Evolutionary conservation across 1,140 invertebrate species (phyloP).

Genomic region (Bombus turneri): DNA sequence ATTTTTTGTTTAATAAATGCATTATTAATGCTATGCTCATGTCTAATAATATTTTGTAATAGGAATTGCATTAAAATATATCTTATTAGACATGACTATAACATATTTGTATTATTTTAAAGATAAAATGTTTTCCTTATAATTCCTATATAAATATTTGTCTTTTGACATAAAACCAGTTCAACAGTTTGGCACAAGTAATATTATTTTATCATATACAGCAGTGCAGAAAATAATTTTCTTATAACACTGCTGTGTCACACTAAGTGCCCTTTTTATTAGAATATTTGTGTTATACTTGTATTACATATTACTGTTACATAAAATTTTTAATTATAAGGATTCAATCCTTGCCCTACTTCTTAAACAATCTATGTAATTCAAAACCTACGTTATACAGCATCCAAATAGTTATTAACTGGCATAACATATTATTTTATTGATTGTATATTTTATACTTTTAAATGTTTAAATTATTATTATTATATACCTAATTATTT

Average conservation of each 20-base stretch:
- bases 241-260: slow-evolving; percentile 5
- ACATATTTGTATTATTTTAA: slow-evolving; percentile 8
- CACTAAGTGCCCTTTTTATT: slow-evolving; percentile 15
- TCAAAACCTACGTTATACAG: slow-evolving; percentile 2
- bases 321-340: slow-evolving; percentile 1
- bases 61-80: slow-evolving; percentile 3
- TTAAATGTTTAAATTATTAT: slow-evolving; percentile 26
- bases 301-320: neutral
- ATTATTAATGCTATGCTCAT: neutral
- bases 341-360: neutral
- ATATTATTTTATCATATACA: slow-evolving; percentile 10
- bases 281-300: slow-evolving; percentile 1
- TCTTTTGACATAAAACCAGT: slow-evolving; percentile 19
- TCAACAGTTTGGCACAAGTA: slow-evolving; percentile 51
- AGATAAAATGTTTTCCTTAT: slow-evolving; percentile 21
- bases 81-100: slow-evolving; percentile 11
- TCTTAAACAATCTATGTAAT: neutral
- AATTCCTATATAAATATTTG: neutral
- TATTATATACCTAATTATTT: slow-evolving; percentile 75
- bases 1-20: slow-evolving; percentile 26
- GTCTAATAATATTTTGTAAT: slow-evolving; percentile 5
- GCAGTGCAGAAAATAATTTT: slow-evolving; percentile 27
- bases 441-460: slow-evolving; percentile 38
- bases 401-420: slow-evolving; percentile 13
- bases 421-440: slow-evolving; percentile 16